These are phyloP conservation scores for Selene dorsalis DNA, from an alignment of 2,797 vertebrate species.

Conservation along the genomic window DNA sequence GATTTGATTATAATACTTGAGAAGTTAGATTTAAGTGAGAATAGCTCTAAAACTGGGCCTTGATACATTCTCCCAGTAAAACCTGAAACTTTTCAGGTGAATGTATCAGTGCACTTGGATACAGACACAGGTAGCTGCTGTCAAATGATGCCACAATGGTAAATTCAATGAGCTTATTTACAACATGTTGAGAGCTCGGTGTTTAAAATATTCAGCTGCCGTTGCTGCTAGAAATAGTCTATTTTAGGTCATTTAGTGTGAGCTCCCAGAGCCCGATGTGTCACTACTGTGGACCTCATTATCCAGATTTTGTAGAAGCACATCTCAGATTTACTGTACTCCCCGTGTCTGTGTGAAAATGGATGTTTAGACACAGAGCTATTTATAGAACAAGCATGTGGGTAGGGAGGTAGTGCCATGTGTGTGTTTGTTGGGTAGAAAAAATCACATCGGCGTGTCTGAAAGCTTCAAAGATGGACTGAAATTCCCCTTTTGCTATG, in stretches of 20 bases:
- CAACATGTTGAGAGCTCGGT: neutral
- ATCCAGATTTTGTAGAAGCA: constrained; percentile 41
- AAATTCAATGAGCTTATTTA: constrained; percentile 5
- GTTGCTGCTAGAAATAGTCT: constrained; percentile 3
- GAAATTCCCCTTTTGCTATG: constrained; percentile 20
- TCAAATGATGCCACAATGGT: neutral
- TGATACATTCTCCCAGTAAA: neutral
- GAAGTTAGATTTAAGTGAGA: too few species aligned
- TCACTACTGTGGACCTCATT: constrained; percentile 34
- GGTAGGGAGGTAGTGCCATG: constrained; percentile 52
- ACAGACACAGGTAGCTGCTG: neutral
- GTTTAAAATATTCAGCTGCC: constrained; percentile 21
- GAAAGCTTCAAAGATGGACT: constrained; percentile 26
- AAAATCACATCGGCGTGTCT: constrained; percentile 33
- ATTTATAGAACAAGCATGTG: constrained; percentile 63
- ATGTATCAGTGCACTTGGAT: neutral
- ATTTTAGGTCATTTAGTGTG: constrained; percentile 21
- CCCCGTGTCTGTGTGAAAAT: constrained; percentile 56
- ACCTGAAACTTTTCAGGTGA: neutral
- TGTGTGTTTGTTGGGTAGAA: constrained; percentile 51
- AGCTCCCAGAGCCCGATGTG: constrained; percentile 23
- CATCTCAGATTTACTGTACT: constrained; percentile 42
- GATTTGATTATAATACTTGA: neutral
- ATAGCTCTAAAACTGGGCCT: neutral
- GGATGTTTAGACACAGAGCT: constrained; percentile 64